Percentiles rank a stretch among this genome's conserved stretches.
These are phyloP conservation scores for Frieseomelitta varia DNA, from an alignment of 1,140 invertebrate species.

Conservation along the genomic window DNA sequence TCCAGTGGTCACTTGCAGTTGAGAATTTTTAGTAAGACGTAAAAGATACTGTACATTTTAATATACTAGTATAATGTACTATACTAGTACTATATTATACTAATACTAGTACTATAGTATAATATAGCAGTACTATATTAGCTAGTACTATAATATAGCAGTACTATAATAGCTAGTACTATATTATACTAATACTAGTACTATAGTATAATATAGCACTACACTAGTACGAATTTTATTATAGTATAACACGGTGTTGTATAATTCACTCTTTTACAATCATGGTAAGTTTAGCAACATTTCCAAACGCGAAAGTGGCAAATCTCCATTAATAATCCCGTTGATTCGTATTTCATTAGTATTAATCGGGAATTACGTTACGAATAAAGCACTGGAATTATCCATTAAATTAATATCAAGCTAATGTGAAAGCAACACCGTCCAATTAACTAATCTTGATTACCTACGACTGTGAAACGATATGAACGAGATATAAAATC, in stretches of 20 bases:
- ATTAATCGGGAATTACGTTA: background rate
- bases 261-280: too few relatives aligned
- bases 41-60: too few relatives aligned
- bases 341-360: background rate
- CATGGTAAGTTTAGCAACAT: background rate
- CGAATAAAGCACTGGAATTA: background rate
- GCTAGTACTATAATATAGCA: too few relatives aligned
- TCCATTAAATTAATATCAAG: constrained; percentile 1
- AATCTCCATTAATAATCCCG: background rate
- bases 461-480: background rate
- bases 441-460: background rate
- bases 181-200: too few relatives aligned
- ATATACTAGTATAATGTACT: too few relatives aligned
- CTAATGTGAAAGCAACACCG: background rate
- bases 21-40: background rate
- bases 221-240: too few relatives aligned
- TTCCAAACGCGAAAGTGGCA: background rate
- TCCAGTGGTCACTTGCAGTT: rapidly evolving
- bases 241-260: too few relatives aligned
- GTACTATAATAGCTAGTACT: too few relatives aligned
- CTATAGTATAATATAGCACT: too few relatives aligned
- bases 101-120: too few relatives aligned
- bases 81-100: too few relatives aligned
- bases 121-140: too few relatives aligned
- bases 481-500: background rate